phyloP scores from a whole-genome alignment of 1,140 invertebrate species.

The Drosophila busckii region DNA sequence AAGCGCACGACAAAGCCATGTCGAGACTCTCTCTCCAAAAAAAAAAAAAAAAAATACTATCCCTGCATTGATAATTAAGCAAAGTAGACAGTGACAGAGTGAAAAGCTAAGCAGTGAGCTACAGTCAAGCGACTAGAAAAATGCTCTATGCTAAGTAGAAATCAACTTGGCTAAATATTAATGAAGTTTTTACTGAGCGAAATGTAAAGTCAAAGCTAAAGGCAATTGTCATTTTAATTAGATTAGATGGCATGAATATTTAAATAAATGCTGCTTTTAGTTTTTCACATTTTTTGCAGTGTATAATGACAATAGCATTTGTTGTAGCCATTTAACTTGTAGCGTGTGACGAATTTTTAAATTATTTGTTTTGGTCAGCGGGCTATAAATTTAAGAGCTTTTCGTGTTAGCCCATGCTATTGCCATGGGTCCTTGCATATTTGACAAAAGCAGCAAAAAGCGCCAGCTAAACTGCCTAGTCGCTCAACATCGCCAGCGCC shows the following conservation, averaged over 20 bases:
- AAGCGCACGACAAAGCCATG: slow-evolving; percentile 62
- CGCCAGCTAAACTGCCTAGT: slow-evolving; percentile 33
- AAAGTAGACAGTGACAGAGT: slow-evolving; percentile 19
- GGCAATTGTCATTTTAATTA: background rate
- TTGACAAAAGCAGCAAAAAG: slow-evolving; percentile 42
- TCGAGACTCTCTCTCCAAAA: slow-evolving; percentile 47
- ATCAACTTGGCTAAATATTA: too few relatives aligned
- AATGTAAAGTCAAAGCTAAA: too few relatives aligned
- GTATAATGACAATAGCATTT: background rate
- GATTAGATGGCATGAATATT: background rate
- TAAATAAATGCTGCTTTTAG: slow-evolving; percentile 7
- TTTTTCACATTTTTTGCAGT: background rate
- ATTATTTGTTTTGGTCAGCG: slow-evolving; percentile 61
- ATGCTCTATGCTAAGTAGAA: background rate
- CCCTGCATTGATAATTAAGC: slow-evolving; percentile 74
- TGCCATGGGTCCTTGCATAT: slow-evolving; percentile 43
- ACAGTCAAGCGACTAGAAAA: background rate
- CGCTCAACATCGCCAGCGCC: slow-evolving; percentile 28
- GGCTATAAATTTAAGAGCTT: slow-evolving; percentile 57
- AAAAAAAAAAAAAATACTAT: slow-evolving; percentile 9
- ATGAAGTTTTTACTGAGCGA: too few relatives aligned
- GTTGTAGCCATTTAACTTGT: slow-evolving; percentile 19
- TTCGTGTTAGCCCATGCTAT: slow-evolving; percentile 44
- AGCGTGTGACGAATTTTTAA: slow-evolving; percentile 64
- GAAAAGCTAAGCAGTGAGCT: slow-evolving; percentile 29